Percentiles rank a stretch among this genome's conserved stretches.
Conservation (phyloP, 1,140 invertebrate species). For the Drosophila oshimai region DNA sequence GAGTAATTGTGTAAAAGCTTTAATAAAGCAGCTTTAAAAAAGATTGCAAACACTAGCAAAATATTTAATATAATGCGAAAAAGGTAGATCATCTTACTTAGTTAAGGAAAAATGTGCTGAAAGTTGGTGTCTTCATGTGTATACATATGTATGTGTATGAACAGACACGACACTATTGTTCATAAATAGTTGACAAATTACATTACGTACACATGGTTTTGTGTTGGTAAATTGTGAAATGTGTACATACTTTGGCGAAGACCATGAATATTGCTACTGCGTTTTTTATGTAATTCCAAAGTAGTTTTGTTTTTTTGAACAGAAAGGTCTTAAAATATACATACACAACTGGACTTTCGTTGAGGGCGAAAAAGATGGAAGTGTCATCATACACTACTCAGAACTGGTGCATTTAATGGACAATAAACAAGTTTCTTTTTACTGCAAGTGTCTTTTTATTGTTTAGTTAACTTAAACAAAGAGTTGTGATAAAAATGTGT, state of each 20-base stretch:
- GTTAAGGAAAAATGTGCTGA: not conserved
- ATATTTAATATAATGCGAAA: slow-evolving; percentile 28
- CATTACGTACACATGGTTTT: slow-evolving; percentile 29
- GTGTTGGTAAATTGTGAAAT: slow-evolving; percentile 25
- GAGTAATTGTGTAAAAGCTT: slow-evolving; percentile 26
- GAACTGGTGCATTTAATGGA: not conserved
- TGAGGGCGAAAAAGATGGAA: slow-evolving; percentile 2
- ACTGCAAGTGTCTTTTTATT: not conserved
- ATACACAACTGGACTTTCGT: slow-evolving; percentile 23
- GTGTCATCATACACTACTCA: slow-evolving; percentile 3
- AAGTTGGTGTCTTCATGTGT: not conserved
- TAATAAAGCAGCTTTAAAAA: slow-evolving; percentile 1
- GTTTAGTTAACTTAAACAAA: too few species aligned
- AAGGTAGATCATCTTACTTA: not conserved
- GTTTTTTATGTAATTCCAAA: slow-evolving; percentile 23
- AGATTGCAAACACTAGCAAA: not conserved
- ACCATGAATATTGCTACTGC: slow-evolving; percentile 1
- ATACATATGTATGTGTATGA: not conserved
- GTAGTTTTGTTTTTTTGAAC: not conserved
- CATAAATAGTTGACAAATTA: slow-evolving; percentile 24
- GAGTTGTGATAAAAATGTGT: too few species aligned
- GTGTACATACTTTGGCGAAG: not conserved
- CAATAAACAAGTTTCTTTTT: not conserved
- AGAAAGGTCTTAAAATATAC: slow-evolving; percentile 6
- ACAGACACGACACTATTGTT: slow-evolving; percentile 1